Conservation (phyloP, 2,888 invertebrate genomes). For the Drosophila kokeensis region DNA sequence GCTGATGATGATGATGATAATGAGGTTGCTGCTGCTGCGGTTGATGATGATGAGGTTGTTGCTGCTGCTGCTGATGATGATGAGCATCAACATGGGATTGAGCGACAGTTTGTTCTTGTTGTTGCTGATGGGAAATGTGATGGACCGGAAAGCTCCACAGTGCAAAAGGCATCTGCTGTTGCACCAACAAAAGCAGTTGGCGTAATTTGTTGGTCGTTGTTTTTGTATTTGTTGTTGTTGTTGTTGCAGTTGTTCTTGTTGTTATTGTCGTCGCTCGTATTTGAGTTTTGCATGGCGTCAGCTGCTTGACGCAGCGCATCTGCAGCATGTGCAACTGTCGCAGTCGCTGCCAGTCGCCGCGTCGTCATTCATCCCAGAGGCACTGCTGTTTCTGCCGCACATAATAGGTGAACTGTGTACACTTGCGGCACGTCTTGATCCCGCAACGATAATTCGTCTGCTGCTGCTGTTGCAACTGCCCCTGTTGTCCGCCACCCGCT, state of each 20-base stretch:
- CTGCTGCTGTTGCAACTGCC: conserved; percentile 59
- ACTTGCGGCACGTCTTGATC: conserved; percentile 97
- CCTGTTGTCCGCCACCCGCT: conserved; percentile 39
- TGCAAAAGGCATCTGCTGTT: conserved; percentile 79
- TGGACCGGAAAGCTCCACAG: conserved; percentile 79
- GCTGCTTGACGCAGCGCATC: conserved; percentile 61
- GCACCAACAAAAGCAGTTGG: conserved; percentile 77
- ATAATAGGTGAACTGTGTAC: conserved; percentile 94
- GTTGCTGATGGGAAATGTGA: conserved; percentile 67
- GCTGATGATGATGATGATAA: conserved; percentile 53
- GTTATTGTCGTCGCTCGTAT: conserved; percentile 14
- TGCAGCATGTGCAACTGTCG: conserved; percentile 78
- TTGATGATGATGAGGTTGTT: conserved; percentile 18
- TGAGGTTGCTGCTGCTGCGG: conserved; percentile 11
- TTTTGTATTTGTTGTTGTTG: conserved; percentile 39
- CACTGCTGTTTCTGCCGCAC: conserved; percentile 93
- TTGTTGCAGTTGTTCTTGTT: conserved; percentile 35
- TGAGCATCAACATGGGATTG: conserved; percentile 23
- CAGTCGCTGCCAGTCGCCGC: conserved; percentile 83
- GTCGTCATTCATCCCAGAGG: conserved; percentile 91
- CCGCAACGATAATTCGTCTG: conserved; percentile 94
- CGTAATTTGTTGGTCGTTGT: conserved; percentile 79
- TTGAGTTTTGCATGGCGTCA: conserved; percentile 12
- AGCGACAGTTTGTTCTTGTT: conserved; percentile 21
- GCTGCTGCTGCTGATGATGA: conserved; percentile 17